Conservation (phyloP, 2,888 invertebrate genomes). For the Hyppa rectilinea region DNA sequence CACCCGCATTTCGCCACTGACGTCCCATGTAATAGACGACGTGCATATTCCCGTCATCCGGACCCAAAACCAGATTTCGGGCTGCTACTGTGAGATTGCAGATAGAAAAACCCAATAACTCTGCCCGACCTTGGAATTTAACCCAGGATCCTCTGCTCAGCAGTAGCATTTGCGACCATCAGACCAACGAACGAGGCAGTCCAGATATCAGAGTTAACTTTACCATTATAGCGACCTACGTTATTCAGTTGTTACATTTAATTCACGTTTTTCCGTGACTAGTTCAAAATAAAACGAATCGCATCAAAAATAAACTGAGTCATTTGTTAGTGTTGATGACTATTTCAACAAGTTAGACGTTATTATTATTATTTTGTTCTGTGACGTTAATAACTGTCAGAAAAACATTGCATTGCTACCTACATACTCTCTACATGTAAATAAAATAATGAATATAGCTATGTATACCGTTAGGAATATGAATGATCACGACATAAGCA, state of each 20-base stretch:
- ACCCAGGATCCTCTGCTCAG: too few species aligned
- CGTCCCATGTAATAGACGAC: too few species aligned
- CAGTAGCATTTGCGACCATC: too few species aligned
- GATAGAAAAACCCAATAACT: too few species aligned
- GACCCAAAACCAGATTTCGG: too few species aligned
- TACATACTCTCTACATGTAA: not conserved
- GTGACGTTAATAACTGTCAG: not conserved
- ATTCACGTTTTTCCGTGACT: constrained; percentile 36
- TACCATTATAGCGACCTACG: not conserved
- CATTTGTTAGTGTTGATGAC: constrained; percentile 7
- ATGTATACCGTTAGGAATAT: not conserved
- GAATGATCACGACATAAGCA: constrained; percentile 33
- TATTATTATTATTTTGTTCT: too few species aligned
- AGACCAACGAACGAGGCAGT: too few species aligned
- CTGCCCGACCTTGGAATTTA: too few species aligned
- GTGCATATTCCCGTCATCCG: too few species aligned
- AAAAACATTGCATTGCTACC: not conserved
- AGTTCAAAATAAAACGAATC: constrained; percentile 35
- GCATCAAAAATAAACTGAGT: constrained; percentile 29
- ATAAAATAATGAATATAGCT: not conserved
- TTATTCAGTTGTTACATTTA: constrained; percentile 11
- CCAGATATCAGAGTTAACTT: not conserved
- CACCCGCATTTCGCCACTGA: too few species aligned
- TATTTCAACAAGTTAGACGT: constrained; percentile 5
- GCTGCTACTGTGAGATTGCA: too few species aligned